Evolutionary conservation across 2,113 vertebrate genomes (phyloP), one percentile per base, ranked within the genome.

Genomic region (Cyrtonyx montezumae): DNA sequence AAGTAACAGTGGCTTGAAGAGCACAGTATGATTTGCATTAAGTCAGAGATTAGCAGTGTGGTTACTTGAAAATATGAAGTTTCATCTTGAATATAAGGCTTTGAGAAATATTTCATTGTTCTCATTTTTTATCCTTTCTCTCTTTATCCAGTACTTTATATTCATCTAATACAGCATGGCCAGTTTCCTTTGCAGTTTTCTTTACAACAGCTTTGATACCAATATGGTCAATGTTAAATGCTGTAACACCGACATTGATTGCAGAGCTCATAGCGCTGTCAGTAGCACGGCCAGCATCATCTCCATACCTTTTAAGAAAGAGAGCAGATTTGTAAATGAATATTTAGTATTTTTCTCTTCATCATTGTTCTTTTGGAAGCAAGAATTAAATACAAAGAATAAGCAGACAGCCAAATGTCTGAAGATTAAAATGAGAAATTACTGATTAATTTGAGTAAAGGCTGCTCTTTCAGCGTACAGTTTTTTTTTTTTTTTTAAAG

Each of bases 191-290:
- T 58, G 99, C 99, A 19, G 99, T 99, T 96, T 91, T 98, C 95
- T 99, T 99, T 94, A 99, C 99, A 79, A 99, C 97, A 28, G 99
- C 98, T 97, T 99, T 99, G 97, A 99, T 97, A 63, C 99, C 99
- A 63, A 99, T 97, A 97, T 99, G 98, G 91, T 99, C 98, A 37
- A 99, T 98, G 92, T 99, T 99, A 97, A 99, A 98, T 48, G 99
- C 99, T 42, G 99, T 98, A 90, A 99, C 58, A 11, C 99, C 99
- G 59, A 99, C 97, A 62, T 99, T 99, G 95, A 99, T 98, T 85
- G 99, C 99, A 67, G 99, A 99, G 95, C 98, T 98, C 95, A 99
- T 91, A 2, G 99, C 99, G 0, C 98, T 85, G 75, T 99, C 98
- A 8, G 99, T 99, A 87, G 99, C 99, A 62, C 98, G 97, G 70